phyloP scores from a whole-genome alignment of 2,113 vertebrate genomes.

The Thinocorus orbignyianus region DNA sequence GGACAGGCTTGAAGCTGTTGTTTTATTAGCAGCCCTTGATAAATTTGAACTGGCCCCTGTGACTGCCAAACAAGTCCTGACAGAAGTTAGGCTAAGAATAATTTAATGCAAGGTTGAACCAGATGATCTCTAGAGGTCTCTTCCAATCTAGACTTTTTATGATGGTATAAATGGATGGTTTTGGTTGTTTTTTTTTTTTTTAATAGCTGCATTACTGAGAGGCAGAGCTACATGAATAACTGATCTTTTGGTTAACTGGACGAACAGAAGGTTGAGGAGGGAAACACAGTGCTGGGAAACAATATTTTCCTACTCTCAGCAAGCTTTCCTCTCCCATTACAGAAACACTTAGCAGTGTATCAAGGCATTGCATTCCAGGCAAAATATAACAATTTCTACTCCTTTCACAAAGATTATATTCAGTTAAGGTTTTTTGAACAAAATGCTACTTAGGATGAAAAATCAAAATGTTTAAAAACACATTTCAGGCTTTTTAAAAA shows the following conservation, averaged over 20 bases:
- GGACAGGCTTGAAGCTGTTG: background rate
- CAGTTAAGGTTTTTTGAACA: constrained; percentile 7
- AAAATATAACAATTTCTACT: background rate
- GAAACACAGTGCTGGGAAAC: background rate
- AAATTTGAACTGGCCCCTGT: background rate
- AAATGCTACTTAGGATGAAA: constrained; percentile 42
- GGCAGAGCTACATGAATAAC: background rate
- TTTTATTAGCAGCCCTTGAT: background rate
- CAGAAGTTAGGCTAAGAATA: background rate
- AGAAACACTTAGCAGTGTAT: background rate
- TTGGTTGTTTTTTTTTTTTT: background rate
- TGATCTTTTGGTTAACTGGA: constrained; percentile 11
- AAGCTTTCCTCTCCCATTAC: background rate
- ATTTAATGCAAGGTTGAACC: constrained; percentile 27
- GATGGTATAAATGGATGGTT: constrained; percentile 1
- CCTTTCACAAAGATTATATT: constrained; percentile 24
- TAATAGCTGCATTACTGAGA: background rate
- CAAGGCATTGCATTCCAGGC: background rate
- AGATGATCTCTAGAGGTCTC: constrained; percentile 33
- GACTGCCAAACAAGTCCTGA: constrained; percentile 1
- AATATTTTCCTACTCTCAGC: background rate
- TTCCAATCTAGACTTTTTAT: constrained; percentile 26
- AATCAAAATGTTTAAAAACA: constrained; percentile 55
- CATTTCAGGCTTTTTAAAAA: constrained; percentile 41
- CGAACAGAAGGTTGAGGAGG: background rate